Percentiles rank a stretch among this genome's conserved stretches.
Conservation (phyloP, 2,888 invertebrate species). For the Temnothorax ravouxi region DNA sequence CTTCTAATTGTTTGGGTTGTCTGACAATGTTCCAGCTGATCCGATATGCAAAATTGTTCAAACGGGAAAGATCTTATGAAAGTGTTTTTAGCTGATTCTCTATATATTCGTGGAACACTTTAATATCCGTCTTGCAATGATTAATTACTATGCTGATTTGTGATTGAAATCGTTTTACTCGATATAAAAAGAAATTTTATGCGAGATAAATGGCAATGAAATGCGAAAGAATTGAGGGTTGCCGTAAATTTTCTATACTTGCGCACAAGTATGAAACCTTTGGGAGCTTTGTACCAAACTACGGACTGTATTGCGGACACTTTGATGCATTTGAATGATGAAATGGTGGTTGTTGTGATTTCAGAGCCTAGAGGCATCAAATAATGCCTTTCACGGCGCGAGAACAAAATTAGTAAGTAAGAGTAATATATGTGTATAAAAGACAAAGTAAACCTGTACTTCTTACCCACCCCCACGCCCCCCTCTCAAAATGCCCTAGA, state of each 20-base stretch:
- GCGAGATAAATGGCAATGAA: neutral
- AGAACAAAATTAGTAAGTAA: slow-evolving; percentile 87
- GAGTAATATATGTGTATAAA: slow-evolving; percentile 84
- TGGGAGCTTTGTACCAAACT: slow-evolving; percentile 79
- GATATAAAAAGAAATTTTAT: neutral
- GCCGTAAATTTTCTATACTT: slow-evolving; percentile 28
- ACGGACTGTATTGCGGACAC: slow-evolving; percentile 78
- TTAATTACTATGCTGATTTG: neutral
- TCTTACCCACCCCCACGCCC: slow-evolving; percentile 33
- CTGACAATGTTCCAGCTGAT: neutral
- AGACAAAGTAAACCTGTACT: slow-evolving; percentile 80
- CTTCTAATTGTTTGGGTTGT: neutral
- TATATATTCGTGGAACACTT: neutral
- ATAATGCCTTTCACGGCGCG: slow-evolving; percentile 87
- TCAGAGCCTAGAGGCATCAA: slow-evolving; percentile 87
- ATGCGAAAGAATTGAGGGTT: neutral
- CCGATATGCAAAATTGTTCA: neutral
- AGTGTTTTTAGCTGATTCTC: neutral
- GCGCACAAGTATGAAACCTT: slow-evolving; percentile 64
- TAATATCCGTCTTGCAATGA: neutral
- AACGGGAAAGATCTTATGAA: neutral
- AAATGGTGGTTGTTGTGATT: slow-evolving; percentile 86
- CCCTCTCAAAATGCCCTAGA: slow-evolving; percentile 68
- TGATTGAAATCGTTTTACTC: slow-evolving; percentile 1
- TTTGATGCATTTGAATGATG: slow-evolving; percentile 80